phyloP scores from a whole-genome alignment of 1,140 invertebrate species.

The Meloidogyne floridensis region DNA sequence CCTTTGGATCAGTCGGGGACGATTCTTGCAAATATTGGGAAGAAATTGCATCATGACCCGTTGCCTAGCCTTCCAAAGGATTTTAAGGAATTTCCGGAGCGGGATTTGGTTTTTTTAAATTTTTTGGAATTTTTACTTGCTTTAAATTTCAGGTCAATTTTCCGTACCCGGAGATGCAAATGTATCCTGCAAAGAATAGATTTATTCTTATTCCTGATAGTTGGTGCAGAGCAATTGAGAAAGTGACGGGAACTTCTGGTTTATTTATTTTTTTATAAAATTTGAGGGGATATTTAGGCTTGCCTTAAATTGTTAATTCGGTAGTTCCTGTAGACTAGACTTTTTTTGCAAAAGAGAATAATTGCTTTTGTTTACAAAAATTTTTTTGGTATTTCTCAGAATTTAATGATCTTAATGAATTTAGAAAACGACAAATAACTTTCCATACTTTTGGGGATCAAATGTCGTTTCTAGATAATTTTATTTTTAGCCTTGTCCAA shows the following conservation, averaged over 20 bases:
- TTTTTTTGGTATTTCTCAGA: too few relatives aligned
- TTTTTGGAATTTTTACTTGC: not conserved
- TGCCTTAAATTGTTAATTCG: too few relatives aligned
- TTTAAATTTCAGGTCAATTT: conserved; percentile 55
- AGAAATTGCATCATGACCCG: conserved; percentile 57
- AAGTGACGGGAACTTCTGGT: conserved; percentile 64
- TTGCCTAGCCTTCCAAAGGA: conserved; percentile 59
- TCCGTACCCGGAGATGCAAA: conserved; percentile 57
- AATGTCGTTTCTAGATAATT: too few relatives aligned
- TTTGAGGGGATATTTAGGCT: too few relatives aligned
- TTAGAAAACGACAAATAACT: too few relatives aligned
- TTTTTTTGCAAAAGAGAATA: too few relatives aligned
- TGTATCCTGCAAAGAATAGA: conserved; percentile 63
- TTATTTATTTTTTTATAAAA: conserved; percentile 16
- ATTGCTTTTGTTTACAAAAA: too few relatives aligned
- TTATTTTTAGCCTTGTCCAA: too few relatives aligned
- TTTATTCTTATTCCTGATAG: conserved; percentile 60
- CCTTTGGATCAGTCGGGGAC: conserved; percentile 46
- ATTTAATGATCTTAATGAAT: too few relatives aligned
- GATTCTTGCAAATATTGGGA: conserved; percentile 63
- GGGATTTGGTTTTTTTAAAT: conserved; percentile 55
- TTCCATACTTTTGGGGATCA: too few relatives aligned
- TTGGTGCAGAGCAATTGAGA: conserved; percentile 62
- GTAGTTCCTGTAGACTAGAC: too few relatives aligned
- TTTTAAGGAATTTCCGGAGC: conserved; percentile 63